phyloP scores from a whole-genome alignment of 2,113 vertebrate genomes.

The Paralichthys olivaceus region DNA sequence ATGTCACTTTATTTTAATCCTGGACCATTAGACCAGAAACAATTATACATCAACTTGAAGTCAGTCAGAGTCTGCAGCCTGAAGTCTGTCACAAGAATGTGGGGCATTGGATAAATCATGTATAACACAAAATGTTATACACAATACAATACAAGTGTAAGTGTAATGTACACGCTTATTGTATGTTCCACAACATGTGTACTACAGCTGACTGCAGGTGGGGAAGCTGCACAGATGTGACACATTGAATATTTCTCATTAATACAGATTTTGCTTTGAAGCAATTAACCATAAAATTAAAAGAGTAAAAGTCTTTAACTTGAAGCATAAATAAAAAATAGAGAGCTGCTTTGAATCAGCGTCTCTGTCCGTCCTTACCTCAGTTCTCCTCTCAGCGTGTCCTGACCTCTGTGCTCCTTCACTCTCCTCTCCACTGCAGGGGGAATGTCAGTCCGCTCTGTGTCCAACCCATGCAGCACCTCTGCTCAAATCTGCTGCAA shows the following conservation, averaged over 20 bases:
- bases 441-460: conserved; percentile 47
- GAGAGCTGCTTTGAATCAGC: no score
- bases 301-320: no score
- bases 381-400: conserved; percentile 22
- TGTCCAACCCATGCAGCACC: conserved; percentile 50
- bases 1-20: no score
- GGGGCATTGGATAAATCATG: background rate
- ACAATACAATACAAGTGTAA: background rate
- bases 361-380: background rate
- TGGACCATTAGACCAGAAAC: conserved; percentile 21
- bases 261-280: background rate
- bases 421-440: conserved; percentile 48
- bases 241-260: background rate
- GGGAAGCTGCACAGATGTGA: background rate
- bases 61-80: background rate
- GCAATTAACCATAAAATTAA: background rate
- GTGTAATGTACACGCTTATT: background rate
- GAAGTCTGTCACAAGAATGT: background rate
- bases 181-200: background rate
- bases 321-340: no score
- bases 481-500: conserved; percentile 61
- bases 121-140: background rate
- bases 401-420: conserved; percentile 64
- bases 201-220: background rate
- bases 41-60: conserved; percentile 12